Conservation (phyloP, 2,113 vertebrate species). For the Phylloscopus trochiloides region DNA sequence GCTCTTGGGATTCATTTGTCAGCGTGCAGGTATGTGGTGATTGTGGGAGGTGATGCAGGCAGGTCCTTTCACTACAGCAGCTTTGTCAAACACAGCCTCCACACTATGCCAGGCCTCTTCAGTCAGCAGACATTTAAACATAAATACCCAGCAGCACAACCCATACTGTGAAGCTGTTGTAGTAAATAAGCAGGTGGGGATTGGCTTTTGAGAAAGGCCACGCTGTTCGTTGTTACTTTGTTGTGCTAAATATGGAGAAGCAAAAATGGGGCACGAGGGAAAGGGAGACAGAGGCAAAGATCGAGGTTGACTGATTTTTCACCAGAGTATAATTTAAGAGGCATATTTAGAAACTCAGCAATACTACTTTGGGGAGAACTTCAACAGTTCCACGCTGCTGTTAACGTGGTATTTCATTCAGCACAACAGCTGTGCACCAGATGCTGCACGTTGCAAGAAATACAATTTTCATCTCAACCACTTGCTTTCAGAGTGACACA, state of each 20-base stretch:
- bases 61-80: neutral
- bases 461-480: constrained; percentile 18
- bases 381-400: neutral
- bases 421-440: constrained; percentile 72
- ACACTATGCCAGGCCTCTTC: neutral
- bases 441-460: constrained; percentile 62
- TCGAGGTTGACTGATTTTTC: constrained; percentile 43
- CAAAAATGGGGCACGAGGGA: neutral
- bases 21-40: neutral
- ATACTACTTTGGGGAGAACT: constrained; percentile 54
- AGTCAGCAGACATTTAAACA: constrained; percentile 3
- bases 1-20: neutral
- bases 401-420: constrained; percentile 54
- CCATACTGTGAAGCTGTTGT: neutral
- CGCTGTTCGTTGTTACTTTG: neutral
- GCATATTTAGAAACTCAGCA: constrained; percentile 61
- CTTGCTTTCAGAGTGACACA: constrained; percentile 10
- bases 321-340: constrained; percentile 53
- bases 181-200: constrained; percentile 7
- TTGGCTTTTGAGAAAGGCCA: neutral
- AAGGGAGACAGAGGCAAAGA: neutral
- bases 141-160: neutral
- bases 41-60: neutral
- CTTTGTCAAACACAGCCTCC: neutral
- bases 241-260: constrained; percentile 16